Evolutionary conservation across 2,888 invertebrate genomes (phyloP).

Genomic region (Stenodema calcarata): DNA sequence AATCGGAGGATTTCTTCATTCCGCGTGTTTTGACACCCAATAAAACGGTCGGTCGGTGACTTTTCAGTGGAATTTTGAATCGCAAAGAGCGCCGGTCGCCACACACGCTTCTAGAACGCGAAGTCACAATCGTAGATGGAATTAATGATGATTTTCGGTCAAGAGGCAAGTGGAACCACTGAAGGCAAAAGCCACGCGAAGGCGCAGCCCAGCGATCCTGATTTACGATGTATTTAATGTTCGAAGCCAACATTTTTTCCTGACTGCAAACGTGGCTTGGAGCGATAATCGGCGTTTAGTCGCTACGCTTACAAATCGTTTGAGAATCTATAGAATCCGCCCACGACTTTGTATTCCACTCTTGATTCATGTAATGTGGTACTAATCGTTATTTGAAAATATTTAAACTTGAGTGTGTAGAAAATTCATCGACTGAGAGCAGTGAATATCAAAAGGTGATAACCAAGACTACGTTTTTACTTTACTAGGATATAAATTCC

Average conservation of each 20-base stretch:
- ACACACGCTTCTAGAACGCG: neutral
- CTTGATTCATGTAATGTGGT: neutral
- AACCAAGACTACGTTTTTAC: too few relatives aligned
- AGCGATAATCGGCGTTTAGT: neutral
- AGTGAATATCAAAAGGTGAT: too few relatives aligned
- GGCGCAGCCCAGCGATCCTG: neutral
- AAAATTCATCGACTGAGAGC: too few relatives aligned
- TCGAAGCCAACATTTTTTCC: neutral
- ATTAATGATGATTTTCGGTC: neutral
- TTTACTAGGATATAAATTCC: too few relatives aligned
- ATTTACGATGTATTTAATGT: neutral
- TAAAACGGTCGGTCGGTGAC: neutral
- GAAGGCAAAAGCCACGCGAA: neutral
- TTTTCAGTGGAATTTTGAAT: neutral
- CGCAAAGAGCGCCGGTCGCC: neutral
- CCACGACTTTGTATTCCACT: neutral
- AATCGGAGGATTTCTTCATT: constrained; percentile 20
- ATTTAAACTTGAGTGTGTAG: neutral
- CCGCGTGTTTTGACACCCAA: constrained; percentile 32
- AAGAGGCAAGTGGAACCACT: neutral
- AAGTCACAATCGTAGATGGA: neutral
- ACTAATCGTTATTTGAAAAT: neutral
- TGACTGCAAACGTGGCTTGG: neutral
- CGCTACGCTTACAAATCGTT: neutral
- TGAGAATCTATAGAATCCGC: neutral